Evolutionary conservation across 1,140 invertebrate genomes (phyloP), one percentile per base, ranked within the genome.

Genomic region (Drosophila nebulosa): DNA sequence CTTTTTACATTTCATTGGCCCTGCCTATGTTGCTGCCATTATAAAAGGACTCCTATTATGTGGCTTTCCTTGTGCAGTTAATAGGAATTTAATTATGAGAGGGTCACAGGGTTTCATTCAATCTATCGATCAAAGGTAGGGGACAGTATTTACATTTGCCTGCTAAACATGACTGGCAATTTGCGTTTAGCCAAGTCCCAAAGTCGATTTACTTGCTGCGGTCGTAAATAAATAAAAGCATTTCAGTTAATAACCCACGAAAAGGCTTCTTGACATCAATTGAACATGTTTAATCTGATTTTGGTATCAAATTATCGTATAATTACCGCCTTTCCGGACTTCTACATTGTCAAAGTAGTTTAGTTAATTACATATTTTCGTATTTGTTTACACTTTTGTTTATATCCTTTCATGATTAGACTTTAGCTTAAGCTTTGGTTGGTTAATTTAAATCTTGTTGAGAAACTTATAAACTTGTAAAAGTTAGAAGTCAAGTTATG

Each of bases 1-100:
- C 69, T 55, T 73, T 57, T 46, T 64, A 32, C 52, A 52, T 36
- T 66, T 67, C 42, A 67, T 66, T 59, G 64, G 18, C 64, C 32
- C 46, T 64, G 32, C 46, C 21, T 30, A 9, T n/a, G n/a, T n/a
- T 22, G 63, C 69, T 73, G 68, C 71, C 50, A 72, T 72, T 74
- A 74, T 57, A 52, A 46, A 58, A 58, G 35, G 46, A 72, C 61
- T 65, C 39, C 18, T 59, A 71, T 64, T 72, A 72, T 72, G 61
- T 6, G 50, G 71, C 30, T 65, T 53, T 30, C 58, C 24, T 64
- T 22, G 52, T 64, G 62, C 63, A 72, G 67, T 62, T 52, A 76
- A 69, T 69, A 51, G 66, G 42, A 74, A 74, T 77, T 64, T 75
- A 70, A 77, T 69, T 75, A 65, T 46, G 71, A 71, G 42, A 51